Base-by-base conservation (phyloP, 2,888 invertebrate genomes). In the Dryococelus australis region DNA sequence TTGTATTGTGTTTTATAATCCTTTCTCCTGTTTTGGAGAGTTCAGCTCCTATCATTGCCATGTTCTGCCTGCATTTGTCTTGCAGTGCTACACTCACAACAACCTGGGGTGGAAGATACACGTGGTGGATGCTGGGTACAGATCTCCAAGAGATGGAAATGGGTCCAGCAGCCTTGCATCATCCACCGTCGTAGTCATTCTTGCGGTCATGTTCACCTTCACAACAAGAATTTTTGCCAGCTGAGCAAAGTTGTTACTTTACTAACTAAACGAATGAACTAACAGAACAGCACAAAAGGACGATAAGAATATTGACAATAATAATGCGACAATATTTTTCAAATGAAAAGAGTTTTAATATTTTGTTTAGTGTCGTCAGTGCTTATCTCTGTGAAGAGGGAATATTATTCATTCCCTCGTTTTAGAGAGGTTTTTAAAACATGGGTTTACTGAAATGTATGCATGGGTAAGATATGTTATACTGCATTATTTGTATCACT, bases 71-170 rank as follows among this genome's bases (percentile, higher is more conserved):
- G 65, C n/a, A 24, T 65, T 65, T 20, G 24, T 65, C n/a, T 65
- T 87, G 16, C 93, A 98, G 98, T 98, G 98, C 92, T 98, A 97
- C 93, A 96, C 96, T n/a, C 98, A 98, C 93, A 96, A 95, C 90
- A 97, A 97, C 92, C 93, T 98, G 47, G 98, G 98, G 85, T 98
- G 98, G 98, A 98, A 97, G 92, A 98, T 98, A 90, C 95, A 97
- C 92, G 96, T 98, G 4, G 95, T 97, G 20, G 96, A 97, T 91
- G 84, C 24, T 28, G 89, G 89, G n/a, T 88, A 86, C 53, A 85
- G 65, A 16, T 88, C 88, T 27, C 78, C 13, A 16, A 85, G 85
- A 10, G 84, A 88, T 51, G 87, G 88, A 43, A 84, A 43, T 28
- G 84, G 51, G 20, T 9, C 78, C 43, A 79, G 53, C 35, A 65